Evolutionary conservation across 2,888 invertebrate genomes (phyloP), one percentile per base, ranked within the genome.

Genomic region (Leucophenga maculata): DNA sequence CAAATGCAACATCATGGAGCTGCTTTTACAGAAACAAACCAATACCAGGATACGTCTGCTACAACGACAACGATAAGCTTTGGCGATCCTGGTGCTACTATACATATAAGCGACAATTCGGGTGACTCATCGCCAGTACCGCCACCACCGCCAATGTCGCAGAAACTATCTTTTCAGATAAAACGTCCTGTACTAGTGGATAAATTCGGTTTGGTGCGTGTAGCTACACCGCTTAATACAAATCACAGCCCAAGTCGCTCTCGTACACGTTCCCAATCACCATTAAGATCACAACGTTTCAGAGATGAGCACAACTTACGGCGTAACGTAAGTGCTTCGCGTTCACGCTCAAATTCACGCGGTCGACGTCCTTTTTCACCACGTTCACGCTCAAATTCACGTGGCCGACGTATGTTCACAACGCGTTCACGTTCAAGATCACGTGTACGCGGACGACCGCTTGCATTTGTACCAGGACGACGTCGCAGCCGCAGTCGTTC

Each of bases 191-290:
- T 93, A 68, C 93, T 93, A 18, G 88, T 93, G 74, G 93, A 94
- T 87, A 93, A 93, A 87, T 93, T 94, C 83, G 93, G 93, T 0
- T 92, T 93, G 75, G 91, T 93, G 89, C 91, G 93, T 0, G 87
- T 93, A 75, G 92, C 92, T 52, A 89, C 90, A 69, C 91, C 91
- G 64, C 90, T 91, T 62, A 89, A 74, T 8, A 71, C 0, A 72
- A 73, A 31, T 60, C 71, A 9, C 65, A 74, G 18, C 67, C 71
- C 57, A 65, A 71, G 11, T n/a, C 74, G 57, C 55, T 80, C 71
- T 72, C 80, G 62, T 69, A 80, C 68, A 54, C 70, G 70, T 44
- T 75, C 77, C n/a, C 70, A 70, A 22, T 69, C 71, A 14, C 71
- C 44, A 18, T 70, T 74, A 8, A 73, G 72, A 3, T 73, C 77